phyloP scores from a whole-genome alignment of 2,797 vertebrate species.

The Synaphobranchus kaupii region DNA sequence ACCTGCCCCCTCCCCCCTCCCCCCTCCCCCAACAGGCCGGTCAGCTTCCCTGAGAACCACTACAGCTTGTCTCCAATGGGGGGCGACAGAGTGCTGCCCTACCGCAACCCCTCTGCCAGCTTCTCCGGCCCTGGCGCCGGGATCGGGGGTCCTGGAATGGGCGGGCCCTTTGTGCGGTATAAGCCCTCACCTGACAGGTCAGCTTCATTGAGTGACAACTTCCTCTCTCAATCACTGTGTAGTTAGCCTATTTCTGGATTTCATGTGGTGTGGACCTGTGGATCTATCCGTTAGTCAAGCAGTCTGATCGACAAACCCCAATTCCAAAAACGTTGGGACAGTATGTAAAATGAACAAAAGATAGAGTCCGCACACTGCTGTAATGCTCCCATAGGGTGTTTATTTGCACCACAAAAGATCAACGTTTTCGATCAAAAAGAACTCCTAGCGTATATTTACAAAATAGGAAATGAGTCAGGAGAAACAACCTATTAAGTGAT shows the following conservation, averaged over 20 bases:
- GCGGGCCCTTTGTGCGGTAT: conserved; percentile 78
- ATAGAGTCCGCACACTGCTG: too few relatives aligned
- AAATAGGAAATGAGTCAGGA: too few relatives aligned
- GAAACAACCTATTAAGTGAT: too few relatives aligned
- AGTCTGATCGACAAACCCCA: too few relatives aligned
- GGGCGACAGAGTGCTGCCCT: conserved; percentile 76
- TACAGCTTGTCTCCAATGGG: conserved; percentile 77
- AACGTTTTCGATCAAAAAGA: too few relatives aligned
- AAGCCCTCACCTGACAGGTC: conserved; percentile 85
- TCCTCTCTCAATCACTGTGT: not conserved
- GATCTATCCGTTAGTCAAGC: not conserved
- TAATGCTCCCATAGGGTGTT: too few relatives aligned
- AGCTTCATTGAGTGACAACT: conserved; percentile 34
- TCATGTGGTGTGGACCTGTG: not conserved
- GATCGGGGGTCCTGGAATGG: conserved; percentile 67
- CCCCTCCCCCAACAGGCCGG: conserved; percentile 71
- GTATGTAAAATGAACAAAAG: too few relatives aligned
- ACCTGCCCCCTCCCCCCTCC: not conserved
- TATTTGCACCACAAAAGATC: too few relatives aligned
- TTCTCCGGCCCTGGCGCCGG: conserved; percentile 79
- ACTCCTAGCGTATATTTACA: too few relatives aligned
- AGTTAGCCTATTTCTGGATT: not conserved
- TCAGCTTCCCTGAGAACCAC: conserved; percentile 91
- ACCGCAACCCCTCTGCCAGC: conserved; percentile 88
- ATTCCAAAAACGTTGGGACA: too few relatives aligned